Percentiles rank a stretch among this genome's conserved stretches.
phyloP scores from a whole-genome alignment of 2,888 invertebrate species.

The Drosophila emarginata region DNA sequence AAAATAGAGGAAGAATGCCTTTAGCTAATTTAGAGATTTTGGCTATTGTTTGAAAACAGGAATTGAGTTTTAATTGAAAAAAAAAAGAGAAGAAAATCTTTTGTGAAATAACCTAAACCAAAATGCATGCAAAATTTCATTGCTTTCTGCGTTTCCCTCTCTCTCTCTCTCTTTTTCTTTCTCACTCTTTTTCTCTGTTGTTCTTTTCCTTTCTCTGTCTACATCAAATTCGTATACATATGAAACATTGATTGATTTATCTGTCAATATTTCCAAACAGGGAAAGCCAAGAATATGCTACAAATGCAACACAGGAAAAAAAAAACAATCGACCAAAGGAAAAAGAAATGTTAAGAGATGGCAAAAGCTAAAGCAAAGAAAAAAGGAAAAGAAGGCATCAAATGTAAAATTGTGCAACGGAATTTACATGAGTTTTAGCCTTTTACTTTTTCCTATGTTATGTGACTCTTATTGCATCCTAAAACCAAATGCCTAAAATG shows the following conservation, averaged over 20 bases:
- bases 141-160: background rate
- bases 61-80: slow-evolving; percentile 70
- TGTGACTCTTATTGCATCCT: slow-evolving; percentile 45
- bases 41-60: slow-evolving; percentile 41
- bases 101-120: slow-evolving; percentile 17
- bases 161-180: background rate
- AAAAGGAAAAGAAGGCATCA: slow-evolving; percentile 11
- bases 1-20: slow-evolving; percentile 32
- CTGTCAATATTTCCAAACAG: slow-evolving; percentile 60
- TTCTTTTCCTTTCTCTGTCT: slow-evolving; percentile 17
- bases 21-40: slow-evolving; percentile 67
- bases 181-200: slow-evolving; percentile 11
- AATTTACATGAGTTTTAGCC: slow-evolving; percentile 39
- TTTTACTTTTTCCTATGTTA: slow-evolving; percentile 13
- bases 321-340: background rate
- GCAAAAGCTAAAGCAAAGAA: slow-evolving; percentile 34
- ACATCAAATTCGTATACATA: background rate
- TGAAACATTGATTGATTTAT: slow-evolving; percentile 69
- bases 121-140: background rate
- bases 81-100: slow-evolving; percentile 47
- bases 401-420: slow-evolving; percentile 63
- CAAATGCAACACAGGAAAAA: slow-evolving; percentile 28
- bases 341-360: slow-evolving; percentile 1
- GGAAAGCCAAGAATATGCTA: slow-evolving; percentile 45
- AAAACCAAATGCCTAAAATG: background rate